A percentile compares a stretch with the other conserved stretches of the same genome.
Evolutionary conservation across 1,140 invertebrate species (phyloP).

Genomic region (Leptinotarsa defecta): DNA sequence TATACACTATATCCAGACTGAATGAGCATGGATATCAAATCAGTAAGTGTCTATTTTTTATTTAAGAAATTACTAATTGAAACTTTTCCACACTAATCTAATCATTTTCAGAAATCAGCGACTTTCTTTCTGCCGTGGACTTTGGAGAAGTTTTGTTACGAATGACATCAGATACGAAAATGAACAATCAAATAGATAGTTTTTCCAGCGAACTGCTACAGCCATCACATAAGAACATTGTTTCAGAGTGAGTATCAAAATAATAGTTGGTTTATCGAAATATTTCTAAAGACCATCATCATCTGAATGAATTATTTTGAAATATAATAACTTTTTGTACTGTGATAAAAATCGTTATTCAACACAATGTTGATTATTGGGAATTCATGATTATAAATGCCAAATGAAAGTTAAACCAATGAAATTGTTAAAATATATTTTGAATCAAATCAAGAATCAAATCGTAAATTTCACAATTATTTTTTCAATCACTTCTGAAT

Average conservation of each 20-base stretch:
- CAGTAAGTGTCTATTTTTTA: constrained; percentile 57
- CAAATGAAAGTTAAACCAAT: too few relatives aligned
- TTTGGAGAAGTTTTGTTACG: constrained; percentile 69
- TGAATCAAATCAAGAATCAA: too few relatives aligned
- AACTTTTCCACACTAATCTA: neutral
- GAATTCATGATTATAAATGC: too few relatives aligned
- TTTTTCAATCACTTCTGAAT: too few relatives aligned
- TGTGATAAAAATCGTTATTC: too few relatives aligned
- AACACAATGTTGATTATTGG: too few relatives aligned
- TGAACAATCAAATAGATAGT: constrained; percentile 50
- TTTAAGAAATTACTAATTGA: constrained; percentile 1
- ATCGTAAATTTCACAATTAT: too few relatives aligned
- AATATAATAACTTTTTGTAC: too few relatives aligned
- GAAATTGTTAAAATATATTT: too few relatives aligned
- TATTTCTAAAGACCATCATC: too few relatives aligned
- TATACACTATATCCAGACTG: constrained; percentile 77
- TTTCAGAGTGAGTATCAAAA: constrained; percentile 59
- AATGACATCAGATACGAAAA: constrained; percentile 58
- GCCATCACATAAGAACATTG: constrained; percentile 66
- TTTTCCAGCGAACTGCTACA: constrained; percentile 64
- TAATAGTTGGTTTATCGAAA: neutral
- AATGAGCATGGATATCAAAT: constrained; percentile 79
- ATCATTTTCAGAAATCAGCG: constrained; percentile 66
- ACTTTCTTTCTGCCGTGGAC: constrained; percentile 75
- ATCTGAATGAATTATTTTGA: too few relatives aligned